A percentile compares a stretch with the other conserved stretches of the same genome.
These are phyloP conservation scores for Craseonycteris thonglongyai DNA, from an alignment of 2,113 vertebrate genomes.

Conservation along the genomic window DNA sequence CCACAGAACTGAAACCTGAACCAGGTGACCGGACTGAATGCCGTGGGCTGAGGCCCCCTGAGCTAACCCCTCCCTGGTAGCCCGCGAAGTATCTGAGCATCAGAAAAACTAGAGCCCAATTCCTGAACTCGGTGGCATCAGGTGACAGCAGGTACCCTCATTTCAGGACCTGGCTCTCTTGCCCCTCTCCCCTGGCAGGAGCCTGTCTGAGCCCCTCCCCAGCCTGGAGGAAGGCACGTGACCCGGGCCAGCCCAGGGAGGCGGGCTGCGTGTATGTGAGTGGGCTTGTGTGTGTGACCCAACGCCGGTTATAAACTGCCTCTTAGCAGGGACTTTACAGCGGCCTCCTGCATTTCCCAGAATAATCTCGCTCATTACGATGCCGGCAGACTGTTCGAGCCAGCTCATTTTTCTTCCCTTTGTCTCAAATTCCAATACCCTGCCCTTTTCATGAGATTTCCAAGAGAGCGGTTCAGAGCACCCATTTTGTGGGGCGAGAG, in stretches of 20 bases:
- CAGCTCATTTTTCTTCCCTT: slow-evolving; percentile 82
- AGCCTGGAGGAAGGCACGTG: not conserved
- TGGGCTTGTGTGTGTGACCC: slow-evolving; percentile 29
- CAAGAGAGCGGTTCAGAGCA: slow-evolving; percentile 68
- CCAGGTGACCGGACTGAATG: not conserved
- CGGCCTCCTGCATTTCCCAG: slow-evolving; percentile 68
- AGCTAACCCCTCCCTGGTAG: no score
- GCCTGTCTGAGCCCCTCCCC: not conserved
- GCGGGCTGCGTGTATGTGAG: not conserved
- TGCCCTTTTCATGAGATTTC: slow-evolving; percentile 82
- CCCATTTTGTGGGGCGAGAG: slow-evolving; percentile 32
- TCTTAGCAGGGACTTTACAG: slow-evolving; percentile 13
- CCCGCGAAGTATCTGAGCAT: not conserved
- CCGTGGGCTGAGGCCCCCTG: fast-evolving
- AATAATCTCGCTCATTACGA: slow-evolving; percentile 81
- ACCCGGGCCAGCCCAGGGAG: fast-evolving
- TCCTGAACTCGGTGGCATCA: not conserved
- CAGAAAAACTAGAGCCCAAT: not conserved
- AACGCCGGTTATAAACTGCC: slow-evolving; percentile 48
- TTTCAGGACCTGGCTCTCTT: not conserved
- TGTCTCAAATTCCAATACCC: slow-evolving; percentile 81
- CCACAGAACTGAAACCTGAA: not conserved
- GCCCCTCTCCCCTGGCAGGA: no score
- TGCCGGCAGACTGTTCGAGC: slow-evolving; percentile 72
- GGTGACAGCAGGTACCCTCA: not conserved